A percentile compares a stretch with the other conserved stretches of the same genome.
These are phyloP conservation scores for Onychomys arenicola DNA, from an alignment of 2,797 vertebrate genomes.

Conservation along the genomic window DNA sequence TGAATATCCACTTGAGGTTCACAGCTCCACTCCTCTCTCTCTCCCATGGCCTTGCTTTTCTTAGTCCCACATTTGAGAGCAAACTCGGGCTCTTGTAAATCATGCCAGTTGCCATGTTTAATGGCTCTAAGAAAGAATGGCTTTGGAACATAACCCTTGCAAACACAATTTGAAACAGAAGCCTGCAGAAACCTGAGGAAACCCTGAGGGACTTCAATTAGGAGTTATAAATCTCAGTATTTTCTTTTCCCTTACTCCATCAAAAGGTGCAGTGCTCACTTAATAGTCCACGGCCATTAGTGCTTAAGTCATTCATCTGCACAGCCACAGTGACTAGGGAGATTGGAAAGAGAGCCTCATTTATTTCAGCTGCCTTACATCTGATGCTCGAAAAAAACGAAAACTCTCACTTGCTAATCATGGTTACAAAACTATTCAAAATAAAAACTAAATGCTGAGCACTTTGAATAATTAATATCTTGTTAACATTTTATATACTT, in stretches of 20 bases:
- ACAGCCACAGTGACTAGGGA: neutral
- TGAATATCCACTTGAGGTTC: neutral
- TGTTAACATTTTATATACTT: slow-evolving; percentile 31
- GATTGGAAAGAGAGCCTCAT: neutral
- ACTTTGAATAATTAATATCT: neutral
- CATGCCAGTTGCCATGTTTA: slow-evolving; percentile 34
- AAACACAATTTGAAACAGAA: slow-evolving; percentile 41
- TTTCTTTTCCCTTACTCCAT: slow-evolving; percentile 32
- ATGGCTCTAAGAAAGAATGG: slow-evolving; percentile 18
- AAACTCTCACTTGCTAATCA: slow-evolving; percentile 9
- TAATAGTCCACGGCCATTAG: neutral
- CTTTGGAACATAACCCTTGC: slow-evolving; percentile 1
- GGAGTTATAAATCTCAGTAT: neutral
- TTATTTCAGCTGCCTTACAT: neutral
- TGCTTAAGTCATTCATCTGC: neutral
- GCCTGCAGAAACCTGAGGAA: slow-evolving; percentile 1
- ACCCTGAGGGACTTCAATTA: neutral
- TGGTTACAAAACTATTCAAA: neutral
- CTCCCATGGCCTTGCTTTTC: slow-evolving; percentile 3
- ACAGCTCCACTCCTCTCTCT: neutral
- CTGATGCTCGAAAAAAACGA: neutral
- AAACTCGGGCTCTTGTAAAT: slow-evolving; percentile 32
- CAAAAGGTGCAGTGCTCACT: neutral
- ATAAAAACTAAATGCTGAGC: slow-evolving; percentile 46
- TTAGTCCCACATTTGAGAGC: neutral